These are phyloP conservation scores for Halyomorpha halys DNA, from an alignment of 1,140 invertebrate species.

Conservation along the genomic window DNA sequence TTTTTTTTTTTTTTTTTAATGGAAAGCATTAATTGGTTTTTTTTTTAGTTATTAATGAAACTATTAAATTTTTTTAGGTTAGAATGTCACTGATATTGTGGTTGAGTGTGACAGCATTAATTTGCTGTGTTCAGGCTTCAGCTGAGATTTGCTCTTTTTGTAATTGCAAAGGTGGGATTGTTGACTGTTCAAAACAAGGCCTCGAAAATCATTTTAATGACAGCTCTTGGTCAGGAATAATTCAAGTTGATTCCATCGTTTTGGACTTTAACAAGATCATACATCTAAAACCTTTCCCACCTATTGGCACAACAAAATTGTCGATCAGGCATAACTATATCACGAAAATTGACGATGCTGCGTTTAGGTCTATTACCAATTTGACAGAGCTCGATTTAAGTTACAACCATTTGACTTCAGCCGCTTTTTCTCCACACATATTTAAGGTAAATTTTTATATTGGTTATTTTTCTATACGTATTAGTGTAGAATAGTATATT, in stretches of 20 bases:
- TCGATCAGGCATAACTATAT: constrained; percentile 42
- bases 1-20: too few species aligned
- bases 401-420: constrained; percentile 48
- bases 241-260: not conserved
- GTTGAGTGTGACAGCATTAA: too few species aligned
- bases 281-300: constrained; percentile 8
- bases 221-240: constrained; percentile 7
- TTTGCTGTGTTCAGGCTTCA: too few species aligned
- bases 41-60: too few species aligned
- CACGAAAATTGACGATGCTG: constrained; percentile 42
- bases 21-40: too few species aligned
- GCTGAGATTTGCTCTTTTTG: not conserved
- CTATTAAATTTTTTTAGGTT: too few species aligned
- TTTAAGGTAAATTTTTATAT: constrained; percentile 46
- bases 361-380: constrained; percentile 50
- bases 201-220: constrained; percentile 8
- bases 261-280: constrained; percentile 12
- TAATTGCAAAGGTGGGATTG: not conserved
- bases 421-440: constrained; percentile 44
- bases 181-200: not conserved
- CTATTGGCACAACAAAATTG: constrained; percentile 26
- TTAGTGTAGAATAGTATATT: not conserved
- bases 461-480: not conserved
- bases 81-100: too few species aligned
- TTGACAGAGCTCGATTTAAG: constrained; percentile 54